Conservation (phyloP, 2,888 invertebrate species). For the Myopa testacea region DNA sequence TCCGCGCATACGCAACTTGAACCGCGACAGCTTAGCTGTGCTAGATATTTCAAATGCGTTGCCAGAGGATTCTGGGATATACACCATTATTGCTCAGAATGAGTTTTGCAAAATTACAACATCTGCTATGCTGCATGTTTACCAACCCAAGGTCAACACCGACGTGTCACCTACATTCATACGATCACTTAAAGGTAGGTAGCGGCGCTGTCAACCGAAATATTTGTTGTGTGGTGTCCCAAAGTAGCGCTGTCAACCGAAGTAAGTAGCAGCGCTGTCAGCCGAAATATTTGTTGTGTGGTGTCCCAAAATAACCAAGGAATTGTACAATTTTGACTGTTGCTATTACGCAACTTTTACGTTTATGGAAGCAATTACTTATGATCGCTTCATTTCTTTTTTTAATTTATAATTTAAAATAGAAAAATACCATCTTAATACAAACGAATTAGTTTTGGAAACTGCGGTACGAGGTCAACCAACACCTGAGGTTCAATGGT, state of each 20-base stretch:
- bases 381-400: not conserved
- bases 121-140: constrained; percentile 79
- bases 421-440: constrained; percentile 79
- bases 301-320: constrained; percentile 25
- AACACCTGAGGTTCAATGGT: constrained; percentile 79
- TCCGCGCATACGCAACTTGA: constrained; percentile 64
- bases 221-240: constrained; percentile 23
- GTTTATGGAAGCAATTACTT: constrained; percentile 2
- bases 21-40: constrained; percentile 76
- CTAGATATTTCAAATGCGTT: constrained; percentile 78
- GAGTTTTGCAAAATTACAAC: constrained; percentile 77
- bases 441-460: constrained; percentile 81
- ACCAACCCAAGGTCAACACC: constrained; percentile 69
- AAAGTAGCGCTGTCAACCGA: constrained; percentile 25
- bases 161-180: constrained; percentile 82
- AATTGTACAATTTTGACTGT: constrained; percentile 50
- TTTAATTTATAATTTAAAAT: constrained; percentile 41
- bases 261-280: not conserved
- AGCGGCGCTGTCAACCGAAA: constrained; percentile 5
- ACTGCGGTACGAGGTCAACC: constrained; percentile 83
- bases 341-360: not conserved
- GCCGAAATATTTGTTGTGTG: constrained; percentile 13
- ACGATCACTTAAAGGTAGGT: constrained; percentile 77
- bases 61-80: constrained; percentile 81
- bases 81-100: constrained; percentile 82